Percentiles rank a stretch among this genome's conserved stretches.
These are phyloP conservation scores for Pholis gunnellus DNA, from an alignment of 2,113 vertebrate species.

Conservation along the genomic window DNA sequence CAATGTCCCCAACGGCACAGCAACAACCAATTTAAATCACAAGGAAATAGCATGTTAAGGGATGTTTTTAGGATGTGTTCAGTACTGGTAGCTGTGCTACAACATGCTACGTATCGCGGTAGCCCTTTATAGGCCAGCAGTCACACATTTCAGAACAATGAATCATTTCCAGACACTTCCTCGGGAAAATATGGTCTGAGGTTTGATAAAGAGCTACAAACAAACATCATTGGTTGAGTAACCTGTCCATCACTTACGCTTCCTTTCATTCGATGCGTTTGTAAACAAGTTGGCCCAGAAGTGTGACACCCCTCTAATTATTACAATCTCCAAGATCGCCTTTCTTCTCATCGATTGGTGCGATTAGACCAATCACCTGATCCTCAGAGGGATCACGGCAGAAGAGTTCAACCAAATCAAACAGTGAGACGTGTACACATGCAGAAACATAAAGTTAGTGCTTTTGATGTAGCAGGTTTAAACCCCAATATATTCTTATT, in stretches of 20 bases:
- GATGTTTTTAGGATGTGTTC: not conserved
- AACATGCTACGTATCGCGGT: too few species aligned
- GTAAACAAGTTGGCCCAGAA: not conserved
- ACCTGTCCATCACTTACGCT: not conserved
- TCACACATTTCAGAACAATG: not conserved
- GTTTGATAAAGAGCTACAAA: not conserved
- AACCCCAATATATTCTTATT: not conserved
- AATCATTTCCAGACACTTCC: not conserved
- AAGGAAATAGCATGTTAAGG: not conserved
- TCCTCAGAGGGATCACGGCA: conserved; percentile 1
- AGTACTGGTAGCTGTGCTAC: too few species aligned
- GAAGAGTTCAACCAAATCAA: conserved; percentile 7
- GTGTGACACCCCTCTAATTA: not conserved
- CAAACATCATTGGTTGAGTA: not conserved
- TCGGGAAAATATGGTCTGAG: not conserved
- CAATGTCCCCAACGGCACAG: not conserved
- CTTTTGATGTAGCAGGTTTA: not conserved
- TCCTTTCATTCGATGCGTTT: not conserved
- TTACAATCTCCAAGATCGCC: conserved; percentile 3
- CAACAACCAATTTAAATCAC: not conserved
- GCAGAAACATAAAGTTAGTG: not conserved
- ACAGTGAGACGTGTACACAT: not conserved
- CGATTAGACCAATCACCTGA: conserved; percentile 9
- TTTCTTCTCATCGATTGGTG: not conserved
- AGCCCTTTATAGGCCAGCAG: not conserved